These are phyloP conservation scores for Laothoe populi DNA, from an alignment of 2,888 invertebrate species.

Conservation along the genomic window DNA sequence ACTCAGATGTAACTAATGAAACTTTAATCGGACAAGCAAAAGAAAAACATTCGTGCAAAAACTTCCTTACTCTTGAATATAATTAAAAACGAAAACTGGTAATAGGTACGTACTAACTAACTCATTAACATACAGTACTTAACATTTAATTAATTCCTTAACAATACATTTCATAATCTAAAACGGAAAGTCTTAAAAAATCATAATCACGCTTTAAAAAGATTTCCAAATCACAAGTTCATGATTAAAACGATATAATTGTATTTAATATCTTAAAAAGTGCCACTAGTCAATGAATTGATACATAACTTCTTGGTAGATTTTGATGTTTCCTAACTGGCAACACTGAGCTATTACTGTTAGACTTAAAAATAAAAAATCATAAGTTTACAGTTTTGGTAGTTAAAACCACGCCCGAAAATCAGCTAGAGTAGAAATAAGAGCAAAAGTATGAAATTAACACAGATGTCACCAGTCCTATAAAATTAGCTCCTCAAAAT, in stretches of 20 bases:
- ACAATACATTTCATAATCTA: constrained; percentile 63
- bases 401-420: background rate
- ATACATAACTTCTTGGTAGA: constrained; percentile 70
- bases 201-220: constrained; percentile 78
- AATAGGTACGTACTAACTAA: constrained; percentile 49
- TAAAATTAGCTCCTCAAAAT: constrained; percentile 45
- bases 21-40: constrained; percentile 56
- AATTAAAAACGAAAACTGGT: constrained; percentile 52
- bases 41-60: constrained; percentile 70
- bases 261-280: constrained; percentile 49
- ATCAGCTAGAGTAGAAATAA: background rate
- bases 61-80: constrained; percentile 53
- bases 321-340: background rate
- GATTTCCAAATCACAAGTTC: constrained; percentile 76
- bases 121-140: constrained; percentile 40
- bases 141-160: constrained; percentile 31
- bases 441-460: background rate
- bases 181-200: constrained; percentile 57
- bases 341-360: constrained; percentile 28
- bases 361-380: constrained; percentile 25
- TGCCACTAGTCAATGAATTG: constrained; percentile 57
- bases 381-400: constrained; percentile 3
- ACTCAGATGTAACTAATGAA: constrained; percentile 19
- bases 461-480: background rate
- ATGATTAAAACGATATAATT: constrained; percentile 76